Evolutionary conservation across 2,113 vertebrate species (phyloP), one percentile per base, ranked within the genome.

Genomic region (Melanotaenia duboulayi): DNA sequence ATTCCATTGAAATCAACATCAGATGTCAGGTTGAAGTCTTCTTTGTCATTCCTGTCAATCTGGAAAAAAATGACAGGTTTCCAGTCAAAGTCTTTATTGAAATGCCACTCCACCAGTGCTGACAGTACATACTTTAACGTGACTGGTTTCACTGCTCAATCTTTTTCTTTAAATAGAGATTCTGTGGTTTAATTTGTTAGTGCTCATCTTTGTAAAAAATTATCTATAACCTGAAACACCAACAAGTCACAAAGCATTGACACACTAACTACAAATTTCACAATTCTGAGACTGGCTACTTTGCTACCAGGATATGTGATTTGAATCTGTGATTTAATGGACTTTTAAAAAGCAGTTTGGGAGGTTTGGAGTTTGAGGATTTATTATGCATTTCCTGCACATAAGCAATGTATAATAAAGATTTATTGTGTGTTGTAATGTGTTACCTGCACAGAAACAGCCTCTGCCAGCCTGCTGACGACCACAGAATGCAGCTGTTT

Each of bases 1-100:
- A 96, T 68, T 54, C 93, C 94, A 74, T 94, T 96, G 88, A 99
- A 96, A 74, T 97, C 96, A 42, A 83, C 92, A 39, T 95, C 96
- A 65, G 95, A 96, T 16, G 95, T 93, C 51, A 98, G 79, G 79
- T 94, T 91, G 70, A 96, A 96, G 69, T 96, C 91, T 68, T 95
- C 95, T 84, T 68, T 92, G 54, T 66, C 42, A 64, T 93, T 92
- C 68, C 94, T 92, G 70, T 98, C 95, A 89, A 98, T 80, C 97
- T 99, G 73, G 24, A 87, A 65, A 61, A 84, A 32, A 83, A 65
- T 4, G 14, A 28, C 70, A 78, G 23, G 8, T 79, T 83, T 79
- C 10, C 28, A 57, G 65, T 82, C 51, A 49, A 19, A 54, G 51
- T 3, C 35, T 60, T 16, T 0, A 40, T 32, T 58, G 7, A 67